phyloP scores from a whole-genome alignment of 2,797 vertebrate genomes.

The Rhinella marina region DNA sequence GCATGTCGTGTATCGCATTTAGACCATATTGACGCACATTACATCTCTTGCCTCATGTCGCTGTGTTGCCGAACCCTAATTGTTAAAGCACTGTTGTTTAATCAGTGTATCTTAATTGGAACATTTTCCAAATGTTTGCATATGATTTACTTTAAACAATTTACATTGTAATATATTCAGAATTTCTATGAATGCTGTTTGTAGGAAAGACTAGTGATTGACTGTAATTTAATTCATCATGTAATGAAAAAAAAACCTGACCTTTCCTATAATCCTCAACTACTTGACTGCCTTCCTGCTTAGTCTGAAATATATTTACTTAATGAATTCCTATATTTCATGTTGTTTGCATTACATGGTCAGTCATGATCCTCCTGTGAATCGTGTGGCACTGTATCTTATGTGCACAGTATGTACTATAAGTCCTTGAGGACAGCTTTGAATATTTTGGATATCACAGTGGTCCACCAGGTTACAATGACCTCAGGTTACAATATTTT shows the following conservation, averaged over 20 bases:
- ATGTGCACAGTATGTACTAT: neutral
- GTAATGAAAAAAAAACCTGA: neutral
- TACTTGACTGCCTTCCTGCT: constrained; percentile 33
- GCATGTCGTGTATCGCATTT: too few relatives aligned
- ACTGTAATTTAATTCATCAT: neutral
- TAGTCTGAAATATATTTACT: constrained; percentile 41
- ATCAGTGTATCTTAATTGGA: too few relatives aligned
- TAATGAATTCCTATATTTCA: constrained; percentile 25
- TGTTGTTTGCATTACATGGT: constrained; percentile 14
- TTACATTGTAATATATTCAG: neutral
- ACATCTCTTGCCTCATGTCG: too few relatives aligned
- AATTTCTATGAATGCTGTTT: neutral
- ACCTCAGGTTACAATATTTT: neutral
- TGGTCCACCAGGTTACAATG: neutral
- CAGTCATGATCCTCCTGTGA: neutral
- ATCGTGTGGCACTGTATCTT: neutral
- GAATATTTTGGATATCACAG: neutral
- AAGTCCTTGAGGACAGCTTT: neutral
- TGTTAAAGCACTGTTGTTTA: too few relatives aligned
- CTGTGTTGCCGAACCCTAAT: too few relatives aligned
- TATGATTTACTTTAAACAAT: neutral
- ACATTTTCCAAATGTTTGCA: too few relatives aligned
- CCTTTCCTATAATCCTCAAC: neutral
- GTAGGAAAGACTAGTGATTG: neutral
- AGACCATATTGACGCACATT: too few relatives aligned